Conservation (phyloP, 2,797 vertebrate genomes). For the Cheirogaleus major region DNA sequence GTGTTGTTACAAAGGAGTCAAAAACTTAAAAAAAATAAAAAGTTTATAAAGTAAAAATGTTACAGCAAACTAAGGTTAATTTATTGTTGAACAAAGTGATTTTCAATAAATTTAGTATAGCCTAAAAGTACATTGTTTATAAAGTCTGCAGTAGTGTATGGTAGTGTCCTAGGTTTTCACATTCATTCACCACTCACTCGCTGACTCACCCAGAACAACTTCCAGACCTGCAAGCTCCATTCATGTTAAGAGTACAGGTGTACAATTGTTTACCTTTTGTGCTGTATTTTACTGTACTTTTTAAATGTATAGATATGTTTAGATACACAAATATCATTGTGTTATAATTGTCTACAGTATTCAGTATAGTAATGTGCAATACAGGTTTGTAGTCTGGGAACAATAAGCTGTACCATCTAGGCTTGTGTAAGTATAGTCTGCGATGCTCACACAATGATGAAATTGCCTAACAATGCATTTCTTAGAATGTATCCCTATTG, state of each 20-base stretch:
- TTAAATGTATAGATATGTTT: neutral
- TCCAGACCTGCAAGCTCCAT: neutral
- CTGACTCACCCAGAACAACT: neutral
- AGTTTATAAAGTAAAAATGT: neutral
- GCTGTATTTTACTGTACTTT: neutral
- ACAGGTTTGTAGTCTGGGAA: neutral
- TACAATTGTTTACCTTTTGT: neutral
- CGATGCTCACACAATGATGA: neutral
- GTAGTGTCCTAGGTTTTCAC: neutral
- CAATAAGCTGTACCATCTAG: neutral
- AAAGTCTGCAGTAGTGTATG: neutral
- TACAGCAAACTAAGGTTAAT: neutral
- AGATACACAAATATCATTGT: neutral
- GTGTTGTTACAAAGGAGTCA: neutral
- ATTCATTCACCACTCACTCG: neutral
- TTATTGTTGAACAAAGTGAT: neutral
- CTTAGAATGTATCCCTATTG: neutral
- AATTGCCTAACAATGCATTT: neutral
- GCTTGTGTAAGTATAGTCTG: neutral
- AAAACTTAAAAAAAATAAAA: neutral
- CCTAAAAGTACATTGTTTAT: neutral
- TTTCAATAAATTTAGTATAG: neutral
- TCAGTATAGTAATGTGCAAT: neutral
- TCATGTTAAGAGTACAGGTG: neutral
- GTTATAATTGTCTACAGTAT: neutral